A percentile compares a stretch with the other conserved stretches of the same genome.
Evolutionary conservation across 2,888 invertebrate genomes (phyloP).

Genomic region (Acanthoscelides obtectus): DNA sequence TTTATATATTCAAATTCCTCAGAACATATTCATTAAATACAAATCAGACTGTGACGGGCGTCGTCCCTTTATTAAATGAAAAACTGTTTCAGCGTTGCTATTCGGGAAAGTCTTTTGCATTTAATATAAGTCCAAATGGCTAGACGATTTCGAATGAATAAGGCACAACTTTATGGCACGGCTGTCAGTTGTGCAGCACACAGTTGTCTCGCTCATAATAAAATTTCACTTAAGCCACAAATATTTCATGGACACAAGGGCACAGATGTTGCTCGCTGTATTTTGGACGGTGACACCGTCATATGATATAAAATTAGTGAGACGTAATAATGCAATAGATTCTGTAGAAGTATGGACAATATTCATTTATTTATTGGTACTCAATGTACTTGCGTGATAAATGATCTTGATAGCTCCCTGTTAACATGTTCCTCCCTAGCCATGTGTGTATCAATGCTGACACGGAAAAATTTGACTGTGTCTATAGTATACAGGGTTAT

Average conservation of each 20-base stretch:
- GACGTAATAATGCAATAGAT: no score
- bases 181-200: neutral
- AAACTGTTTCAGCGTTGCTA: neutral
- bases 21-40: neutral
- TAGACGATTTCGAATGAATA: neutral
- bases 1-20: no score
- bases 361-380: no score
- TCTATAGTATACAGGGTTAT: no score
- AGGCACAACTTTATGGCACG: neutral
- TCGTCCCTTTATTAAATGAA: neutral
- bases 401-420: no score
- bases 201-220: neutral
- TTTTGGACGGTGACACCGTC: no score
- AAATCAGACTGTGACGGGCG: neutral
- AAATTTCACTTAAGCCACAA: neutral
- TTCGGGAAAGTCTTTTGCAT: neutral
- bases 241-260: neutral
- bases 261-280: neutral
- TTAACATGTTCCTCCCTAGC: no score
- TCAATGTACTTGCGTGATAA: no score
- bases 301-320: no score
- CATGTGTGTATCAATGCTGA: no score
- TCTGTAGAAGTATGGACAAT: no score
- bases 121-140: neutral
- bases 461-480: no score